Percentiles rank a stretch among this genome's conserved stretches.
Evolutionary conservation across 1,140 invertebrate species (phyloP).

Genomic region (Archivesica marissinica): DNA sequence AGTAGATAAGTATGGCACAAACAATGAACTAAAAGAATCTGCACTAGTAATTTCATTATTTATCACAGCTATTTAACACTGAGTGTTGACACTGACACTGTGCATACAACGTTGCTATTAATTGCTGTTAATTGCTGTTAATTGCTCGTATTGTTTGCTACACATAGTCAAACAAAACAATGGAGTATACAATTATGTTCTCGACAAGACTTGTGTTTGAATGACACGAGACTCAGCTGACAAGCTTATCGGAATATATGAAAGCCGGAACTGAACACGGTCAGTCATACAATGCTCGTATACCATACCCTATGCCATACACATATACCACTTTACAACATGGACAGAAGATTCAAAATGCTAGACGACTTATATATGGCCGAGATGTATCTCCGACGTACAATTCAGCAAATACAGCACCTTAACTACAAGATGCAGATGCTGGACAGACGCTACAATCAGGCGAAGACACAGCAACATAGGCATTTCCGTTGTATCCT

Average conservation of each 20-base stretch:
- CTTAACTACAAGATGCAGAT: slow-evolving; percentile 5
- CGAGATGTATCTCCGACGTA: neutral
- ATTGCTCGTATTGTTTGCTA: too few species aligned
- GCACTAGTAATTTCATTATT: too few species aligned
- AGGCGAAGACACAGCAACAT: neutral
- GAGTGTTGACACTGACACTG: too few species aligned
- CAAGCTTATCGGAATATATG: neutral
- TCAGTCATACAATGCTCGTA: neutral
- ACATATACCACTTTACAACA: neutral
- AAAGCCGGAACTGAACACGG: neutral
- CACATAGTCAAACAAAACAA: too few species aligned
- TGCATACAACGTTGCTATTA: too few species aligned
- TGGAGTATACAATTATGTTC: too few species aligned
- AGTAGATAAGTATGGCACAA: too few species aligned
- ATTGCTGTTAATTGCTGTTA: too few species aligned
- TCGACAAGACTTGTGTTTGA: too few species aligned
- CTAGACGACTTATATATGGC: neutral
- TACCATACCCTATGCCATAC: neutral
- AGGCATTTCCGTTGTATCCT: neutral
- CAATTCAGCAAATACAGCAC: neutral
- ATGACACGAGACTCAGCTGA: too few species aligned
- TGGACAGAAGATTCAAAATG: neutral
- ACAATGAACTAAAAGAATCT: too few species aligned
- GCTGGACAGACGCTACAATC: neutral
- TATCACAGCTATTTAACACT: too few species aligned